Percentiles rank a stretch among this genome's conserved stretches.
Evolutionary conservation across 2,797 vertebrate species (phyloP).

Genomic region (Tragelaphus eurycerus): DNA sequence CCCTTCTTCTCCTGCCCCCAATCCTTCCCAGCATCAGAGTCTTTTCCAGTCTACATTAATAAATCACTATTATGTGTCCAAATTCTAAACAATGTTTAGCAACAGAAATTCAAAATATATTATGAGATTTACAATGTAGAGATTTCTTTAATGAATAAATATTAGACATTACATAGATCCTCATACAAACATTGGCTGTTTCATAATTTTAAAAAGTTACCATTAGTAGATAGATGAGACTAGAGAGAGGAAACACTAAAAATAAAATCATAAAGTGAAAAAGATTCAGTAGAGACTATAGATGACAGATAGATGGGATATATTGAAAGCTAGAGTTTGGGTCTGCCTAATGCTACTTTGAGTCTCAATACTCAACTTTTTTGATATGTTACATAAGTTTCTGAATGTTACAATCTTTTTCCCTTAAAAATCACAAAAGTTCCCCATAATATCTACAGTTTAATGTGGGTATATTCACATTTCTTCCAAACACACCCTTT

Average conservation of each 20-base stretch:
- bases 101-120: neutral
- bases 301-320: neutral
- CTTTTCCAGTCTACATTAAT: neutral
- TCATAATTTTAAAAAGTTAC: neutral
- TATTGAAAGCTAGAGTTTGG: neutral
- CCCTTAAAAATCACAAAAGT: neutral
- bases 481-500: neutral
- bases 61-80: neutral
- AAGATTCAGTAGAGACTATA: neutral
- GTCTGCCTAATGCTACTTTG: neutral
- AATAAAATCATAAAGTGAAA: neutral
- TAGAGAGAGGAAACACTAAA: neutral
- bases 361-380: neutral
- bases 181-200: neutral
- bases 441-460: neutral
- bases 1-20: too few species aligned
- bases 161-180: neutral
- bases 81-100: neutral
- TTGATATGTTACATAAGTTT: neutral
- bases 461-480: neutral
- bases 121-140: neutral
- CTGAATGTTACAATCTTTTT: neutral
- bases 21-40: too few species aligned
- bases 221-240: neutral
- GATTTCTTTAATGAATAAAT: neutral